These are phyloP conservation scores for Verasper variegatus DNA, from an alignment of 2,113 vertebrate species.

Conservation along the genomic window DNA sequence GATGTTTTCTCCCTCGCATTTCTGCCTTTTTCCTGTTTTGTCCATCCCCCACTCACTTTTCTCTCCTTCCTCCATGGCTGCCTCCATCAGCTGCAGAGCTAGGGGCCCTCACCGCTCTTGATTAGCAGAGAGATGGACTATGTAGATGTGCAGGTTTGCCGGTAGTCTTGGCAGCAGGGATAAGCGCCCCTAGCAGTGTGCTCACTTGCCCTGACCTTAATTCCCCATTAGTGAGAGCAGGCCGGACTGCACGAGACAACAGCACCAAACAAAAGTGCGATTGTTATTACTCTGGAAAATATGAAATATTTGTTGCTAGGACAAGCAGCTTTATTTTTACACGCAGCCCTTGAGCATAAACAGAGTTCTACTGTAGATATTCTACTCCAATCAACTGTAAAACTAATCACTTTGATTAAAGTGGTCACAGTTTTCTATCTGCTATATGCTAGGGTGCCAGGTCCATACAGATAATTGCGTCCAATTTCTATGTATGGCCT, in stretches of 20 bases:
- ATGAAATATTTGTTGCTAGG: slow-evolving; percentile 35
- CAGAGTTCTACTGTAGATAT: neutral
- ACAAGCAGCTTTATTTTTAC: slow-evolving; percentile 40
- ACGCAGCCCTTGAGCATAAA: neutral
- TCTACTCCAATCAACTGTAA: slow-evolving; percentile 4
- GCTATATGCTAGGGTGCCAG: neutral
- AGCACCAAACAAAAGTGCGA: slow-evolving; percentile 56
- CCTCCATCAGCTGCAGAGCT: slow-evolving; percentile 57
- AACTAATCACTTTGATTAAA: slow-evolving; percentile 4
- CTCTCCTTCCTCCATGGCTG: slow-evolving; percentile 3
- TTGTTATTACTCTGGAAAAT: slow-evolving; percentile 49
- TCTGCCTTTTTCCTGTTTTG: neutral
- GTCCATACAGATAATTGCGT: neutral
- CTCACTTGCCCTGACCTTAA: slow-evolving; percentile 74
- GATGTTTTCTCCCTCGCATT: neutral
- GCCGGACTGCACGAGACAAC: slow-evolving; percentile 30
- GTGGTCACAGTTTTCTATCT: neutral
- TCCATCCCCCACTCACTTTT: neutral
- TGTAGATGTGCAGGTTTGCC: slow-evolving; percentile 60
- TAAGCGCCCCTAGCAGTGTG: slow-evolving; percentile 47
- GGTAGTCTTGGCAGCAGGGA: slow-evolving; percentile 57
- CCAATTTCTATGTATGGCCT: neutral
- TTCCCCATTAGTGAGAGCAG: slow-evolving; percentile 63
- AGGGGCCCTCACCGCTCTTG: slow-evolving; percentile 27
- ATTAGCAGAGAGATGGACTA: slow-evolving; percentile 49